These are phyloP conservation scores for Uropetala carovei DNA, from an alignment of 2,888 invertebrate genomes.

Conservation along the genomic window DNA sequence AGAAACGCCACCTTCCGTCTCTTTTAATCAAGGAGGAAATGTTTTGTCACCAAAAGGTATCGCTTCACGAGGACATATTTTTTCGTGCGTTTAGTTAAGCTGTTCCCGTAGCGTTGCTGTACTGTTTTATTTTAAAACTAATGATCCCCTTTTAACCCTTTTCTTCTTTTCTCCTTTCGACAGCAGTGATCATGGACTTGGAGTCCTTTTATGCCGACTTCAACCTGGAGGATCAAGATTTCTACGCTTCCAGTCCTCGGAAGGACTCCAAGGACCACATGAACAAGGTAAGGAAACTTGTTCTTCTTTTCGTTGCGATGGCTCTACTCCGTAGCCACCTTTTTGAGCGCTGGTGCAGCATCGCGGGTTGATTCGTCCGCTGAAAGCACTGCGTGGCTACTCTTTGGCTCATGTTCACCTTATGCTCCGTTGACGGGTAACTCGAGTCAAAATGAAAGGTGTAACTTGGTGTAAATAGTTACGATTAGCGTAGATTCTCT, in stretches of 20 bases:
- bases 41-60: not conserved
- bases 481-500: no score
- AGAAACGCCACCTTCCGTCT: not conserved
- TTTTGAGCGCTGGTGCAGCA: not conserved
- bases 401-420: no score
- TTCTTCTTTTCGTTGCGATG: not conserved
- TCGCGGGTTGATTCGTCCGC: no score
- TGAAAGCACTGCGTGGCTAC: no score
- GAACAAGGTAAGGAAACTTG: constrained; percentile 34
- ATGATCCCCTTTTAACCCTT: no score
- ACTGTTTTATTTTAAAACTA: no score
- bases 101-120: no score
- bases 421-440: not conserved
- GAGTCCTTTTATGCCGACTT: constrained; percentile 78
- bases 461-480: no score
- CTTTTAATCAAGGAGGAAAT: not conserved
- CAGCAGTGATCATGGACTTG: constrained; percentile 74
- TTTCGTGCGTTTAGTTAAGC: no score
- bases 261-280: constrained; percentile 59
- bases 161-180: not conserved
- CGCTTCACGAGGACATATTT: not conserved
- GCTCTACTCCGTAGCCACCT: not conserved
- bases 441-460: not conserved
- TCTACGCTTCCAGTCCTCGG: constrained; percentile 82
- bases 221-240: constrained; percentile 83